phyloP scores from a whole-genome alignment of 1,140 invertebrate species.

The Hycleus cichorii region DNA sequence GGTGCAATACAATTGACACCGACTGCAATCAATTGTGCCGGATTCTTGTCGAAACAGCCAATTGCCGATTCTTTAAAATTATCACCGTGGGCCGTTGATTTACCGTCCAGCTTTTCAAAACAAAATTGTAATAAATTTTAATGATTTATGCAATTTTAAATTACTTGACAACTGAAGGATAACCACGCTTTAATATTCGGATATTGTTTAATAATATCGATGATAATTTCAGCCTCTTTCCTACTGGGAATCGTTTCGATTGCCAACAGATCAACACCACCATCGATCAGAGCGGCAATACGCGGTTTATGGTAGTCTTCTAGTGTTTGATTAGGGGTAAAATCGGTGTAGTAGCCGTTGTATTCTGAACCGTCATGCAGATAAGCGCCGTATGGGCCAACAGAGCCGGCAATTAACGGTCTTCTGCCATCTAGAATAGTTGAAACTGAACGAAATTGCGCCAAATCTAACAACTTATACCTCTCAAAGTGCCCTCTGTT shows the following conservation, averaged over 20 bases:
- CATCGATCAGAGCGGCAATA: slow-evolving; percentile 47
- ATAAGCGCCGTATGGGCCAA: slow-evolving; percentile 60
- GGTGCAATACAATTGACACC: slow-evolving; percentile 56
- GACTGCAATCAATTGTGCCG: slow-evolving; percentile 46
- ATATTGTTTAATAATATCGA: slow-evolving; percentile 47
- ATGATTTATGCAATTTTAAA: slow-evolving; percentile 30
- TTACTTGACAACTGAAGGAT: slow-evolving; percentile 37
- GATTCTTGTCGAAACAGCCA: slow-evolving; percentile 36
- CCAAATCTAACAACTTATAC: not conserved
- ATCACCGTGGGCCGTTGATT: slow-evolving; percentile 52
- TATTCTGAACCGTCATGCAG: slow-evolving; percentile 63
- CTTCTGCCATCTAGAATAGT: slow-evolving; percentile 25
- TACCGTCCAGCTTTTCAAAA: slow-evolving; percentile 22
- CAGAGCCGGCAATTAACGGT: slow-evolving; percentile 48
- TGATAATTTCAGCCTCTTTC: slow-evolving; percentile 50
- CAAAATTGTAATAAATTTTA: no score
- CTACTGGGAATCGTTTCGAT: slow-evolving; percentile 59
- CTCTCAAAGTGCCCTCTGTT: slow-evolving; percentile 19
- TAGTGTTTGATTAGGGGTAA: slow-evolving; percentile 45
- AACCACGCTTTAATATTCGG: slow-evolving; percentile 50
- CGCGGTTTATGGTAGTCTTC: slow-evolving; percentile 52
- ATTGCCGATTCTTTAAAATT: slow-evolving; percentile 49
- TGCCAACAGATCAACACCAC: slow-evolving; percentile 52
- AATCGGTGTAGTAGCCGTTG: slow-evolving; percentile 51
- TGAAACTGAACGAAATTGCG: not conserved